Evolutionary conservation across 53 echinoderm and acorn worm genomes (phyloP), one percentile per base, ranked within the genome.

Genomic region (Arbacia lixula): DNA sequence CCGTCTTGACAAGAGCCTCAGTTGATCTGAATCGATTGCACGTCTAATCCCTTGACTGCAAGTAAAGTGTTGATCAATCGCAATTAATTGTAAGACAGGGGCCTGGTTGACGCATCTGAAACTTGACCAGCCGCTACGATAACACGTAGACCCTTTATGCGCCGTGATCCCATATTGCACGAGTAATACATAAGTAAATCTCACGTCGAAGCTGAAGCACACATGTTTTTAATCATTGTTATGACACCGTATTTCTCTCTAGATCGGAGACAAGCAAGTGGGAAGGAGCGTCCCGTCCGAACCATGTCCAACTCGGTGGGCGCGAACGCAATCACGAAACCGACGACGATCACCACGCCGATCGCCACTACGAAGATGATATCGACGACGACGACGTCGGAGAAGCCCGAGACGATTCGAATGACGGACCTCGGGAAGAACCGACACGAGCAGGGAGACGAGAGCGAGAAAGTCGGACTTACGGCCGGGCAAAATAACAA

Each of bases 221-320:
- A n/a, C n/a, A n/a, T n/a, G n/a, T n/a, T n/a, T n/a, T n/a, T n/a
- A n/a, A n/a, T n/a, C n/a, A n/a, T n/a, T n/a, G n/a, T n/a, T n/a
- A n/a, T n/a, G n/a, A n/a, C n/a, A n/a, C n/a, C n/a, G n/a, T 32
- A 14, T 30, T 74, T 3, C 54, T 11, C 34, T 74, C 14, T 16
- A 74, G 74, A 74, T 34, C 74, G 74, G 74, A 74, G 27, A 34
- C 74, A 74, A 6, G 53, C 33, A 21, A 53, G 74, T 10, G 29
- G 49, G 33, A 74, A 74, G 20, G 74, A 53, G 9, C 74, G 74
- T 53, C 74, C 74, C 3, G 29, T 50, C 43, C 74, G 74, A 21
- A 53, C 51, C 27, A 52, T 74, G 74, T 52, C 74, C 4, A 74
- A 32, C 33, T 32, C 33, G 3, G 54, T 49, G 6, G 49, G 16